Conservation (phyloP, 2,113 vertebrate species). For the Prolemur simus region DNA sequence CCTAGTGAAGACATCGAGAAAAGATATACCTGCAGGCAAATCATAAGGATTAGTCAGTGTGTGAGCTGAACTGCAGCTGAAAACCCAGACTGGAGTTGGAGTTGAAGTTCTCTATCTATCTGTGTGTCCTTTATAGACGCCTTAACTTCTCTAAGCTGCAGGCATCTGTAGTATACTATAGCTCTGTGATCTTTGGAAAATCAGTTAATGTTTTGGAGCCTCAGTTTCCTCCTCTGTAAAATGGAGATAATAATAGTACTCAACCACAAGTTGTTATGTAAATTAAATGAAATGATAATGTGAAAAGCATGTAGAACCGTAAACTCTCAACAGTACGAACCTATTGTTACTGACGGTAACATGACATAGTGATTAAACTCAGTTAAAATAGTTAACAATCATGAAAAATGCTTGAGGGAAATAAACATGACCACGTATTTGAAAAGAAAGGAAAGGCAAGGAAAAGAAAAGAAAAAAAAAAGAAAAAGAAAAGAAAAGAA, state of each 20-base stretch:
- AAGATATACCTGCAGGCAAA: not conserved
- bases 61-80: not conserved
- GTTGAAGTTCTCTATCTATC: not conserved
- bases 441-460: not conserved
- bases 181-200: not conserved
- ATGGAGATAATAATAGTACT: not conserved
- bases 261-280: not conserved
- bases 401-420: not conserved
- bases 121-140: too few relatives aligned
- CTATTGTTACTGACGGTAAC: not conserved
- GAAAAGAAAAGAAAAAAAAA: not conserved
- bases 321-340: not conserved
- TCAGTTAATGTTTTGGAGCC: not conserved
- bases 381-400: not conserved
- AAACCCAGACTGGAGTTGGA: not conserved
- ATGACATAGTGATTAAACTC: not conserved
- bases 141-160: not conserved
- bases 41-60: not conserved
- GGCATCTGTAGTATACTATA: accelerated
- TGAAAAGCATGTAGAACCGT: not conserved
- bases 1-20: not conserved
- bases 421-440: not conserved
- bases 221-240: not conserved
- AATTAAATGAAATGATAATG: not conserved
- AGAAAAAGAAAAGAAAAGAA: not conserved